Evolutionary conservation across 2,888 invertebrate species (phyloP).

Genomic region (Agrotis exclamationis): DNA sequence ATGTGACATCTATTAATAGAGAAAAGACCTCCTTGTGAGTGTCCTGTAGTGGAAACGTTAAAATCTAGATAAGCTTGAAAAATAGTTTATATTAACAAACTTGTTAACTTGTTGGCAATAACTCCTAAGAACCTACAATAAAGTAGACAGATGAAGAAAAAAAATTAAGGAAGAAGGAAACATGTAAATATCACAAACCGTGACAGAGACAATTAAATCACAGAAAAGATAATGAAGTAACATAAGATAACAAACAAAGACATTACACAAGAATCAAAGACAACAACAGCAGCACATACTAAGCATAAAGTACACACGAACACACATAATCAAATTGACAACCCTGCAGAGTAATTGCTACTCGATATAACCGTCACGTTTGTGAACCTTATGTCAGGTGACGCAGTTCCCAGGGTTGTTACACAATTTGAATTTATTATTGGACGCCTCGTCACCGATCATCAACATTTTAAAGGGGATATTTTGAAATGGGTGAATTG

Average conservation of each 20-base stretch:
- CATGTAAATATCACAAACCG: background rate
- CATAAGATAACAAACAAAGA: background rate
- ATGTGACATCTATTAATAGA: too few relatives aligned
- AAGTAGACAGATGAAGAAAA: too few relatives aligned
- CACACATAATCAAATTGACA: constrained; percentile 16
- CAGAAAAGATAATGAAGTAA: background rate
- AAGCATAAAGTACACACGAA: constrained; percentile 1
- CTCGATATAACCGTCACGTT: constrained; percentile 30
- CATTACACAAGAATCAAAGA: background rate
- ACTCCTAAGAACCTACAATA: too few relatives aligned
- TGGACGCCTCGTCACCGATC: constrained; percentile 30
- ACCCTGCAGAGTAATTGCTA: constrained; percentile 24
- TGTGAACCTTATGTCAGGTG: constrained; percentile 36
- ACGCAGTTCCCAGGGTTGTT: constrained; percentile 40
- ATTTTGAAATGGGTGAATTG: constrained; percentile 32
- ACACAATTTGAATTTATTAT: constrained; percentile 52
- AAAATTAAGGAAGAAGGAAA: background rate
- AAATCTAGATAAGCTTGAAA: too few relatives aligned
- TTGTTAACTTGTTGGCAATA: too few relatives aligned
- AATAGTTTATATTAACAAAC: too few relatives aligned
- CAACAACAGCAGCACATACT: background rate
- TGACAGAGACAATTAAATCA: too few relatives aligned
- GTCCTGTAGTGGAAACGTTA: too few relatives aligned
- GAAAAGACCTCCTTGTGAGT: too few relatives aligned
- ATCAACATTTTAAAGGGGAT: constrained; percentile 28